Percentiles rank a stretch among this genome's conserved stretches.
phyloP scores from a whole-genome alignment of 2,113 vertebrate species.

The Hymenochirus boettgeri region DNA sequence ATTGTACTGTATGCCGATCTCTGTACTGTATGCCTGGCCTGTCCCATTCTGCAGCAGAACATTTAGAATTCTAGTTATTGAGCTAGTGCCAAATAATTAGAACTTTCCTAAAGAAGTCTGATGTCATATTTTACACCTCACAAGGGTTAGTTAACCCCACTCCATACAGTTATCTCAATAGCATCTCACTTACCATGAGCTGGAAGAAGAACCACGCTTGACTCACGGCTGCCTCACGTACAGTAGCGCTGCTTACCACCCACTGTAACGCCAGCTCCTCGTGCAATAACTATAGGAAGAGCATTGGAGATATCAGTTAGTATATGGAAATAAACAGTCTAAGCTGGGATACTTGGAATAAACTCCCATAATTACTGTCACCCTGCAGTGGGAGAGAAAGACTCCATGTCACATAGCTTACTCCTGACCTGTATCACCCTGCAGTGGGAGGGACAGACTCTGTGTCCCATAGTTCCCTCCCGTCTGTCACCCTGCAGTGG shows the following conservation, averaged over 20 bases:
- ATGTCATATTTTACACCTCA: no score
- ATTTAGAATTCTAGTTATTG: no score
- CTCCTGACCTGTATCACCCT: background rate
- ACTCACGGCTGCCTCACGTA: slow-evolving; percentile 75
- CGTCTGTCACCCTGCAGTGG: background rate
- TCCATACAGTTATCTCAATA: no score
- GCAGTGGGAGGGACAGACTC: background rate
- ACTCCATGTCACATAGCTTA: background rate
- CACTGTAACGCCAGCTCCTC: slow-evolving; percentile 85
- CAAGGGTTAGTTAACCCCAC: no score
- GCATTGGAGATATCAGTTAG: background rate
- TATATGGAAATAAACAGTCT: background rate
- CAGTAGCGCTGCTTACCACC: slow-evolving; percentile 78
- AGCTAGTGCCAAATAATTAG: no score
- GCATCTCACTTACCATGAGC: slow-evolving; percentile 75
- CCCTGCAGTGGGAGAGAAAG: background rate
- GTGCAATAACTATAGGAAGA: slow-evolving; percentile 68
- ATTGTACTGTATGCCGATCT: no score
- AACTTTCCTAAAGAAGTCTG: no score
- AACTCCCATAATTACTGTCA: background rate
- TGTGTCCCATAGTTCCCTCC: background rate
- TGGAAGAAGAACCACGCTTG: slow-evolving; percentile 91
- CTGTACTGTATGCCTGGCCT: no score
- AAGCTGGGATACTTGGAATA: background rate
- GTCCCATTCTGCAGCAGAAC: no score